phyloP scores from a whole-genome alignment of 1,140 invertebrate species.

The Nymphalis io region DNA sequence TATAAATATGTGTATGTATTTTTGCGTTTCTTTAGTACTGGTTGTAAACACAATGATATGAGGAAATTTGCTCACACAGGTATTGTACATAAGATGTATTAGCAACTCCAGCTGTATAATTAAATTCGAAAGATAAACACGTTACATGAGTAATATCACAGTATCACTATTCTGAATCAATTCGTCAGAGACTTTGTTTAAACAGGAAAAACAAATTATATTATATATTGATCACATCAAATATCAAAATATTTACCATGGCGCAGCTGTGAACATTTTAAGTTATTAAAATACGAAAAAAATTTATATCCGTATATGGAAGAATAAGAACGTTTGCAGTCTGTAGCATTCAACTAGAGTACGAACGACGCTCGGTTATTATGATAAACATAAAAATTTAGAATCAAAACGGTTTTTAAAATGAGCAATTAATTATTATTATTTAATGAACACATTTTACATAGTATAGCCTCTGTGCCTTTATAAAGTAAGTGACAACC shows the following conservation, averaged over 20 bases:
- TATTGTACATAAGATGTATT: background rate
- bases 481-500: no score
- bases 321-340: background rate
- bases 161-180: background rate
- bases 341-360: conserved; percentile 17
- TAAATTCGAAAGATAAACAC: conserved; percentile 20
- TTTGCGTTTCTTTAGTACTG: background rate
- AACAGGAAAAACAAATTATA: no score
- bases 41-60: background rate
- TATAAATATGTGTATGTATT: background rate
- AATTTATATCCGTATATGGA: no score
- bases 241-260: background rate
- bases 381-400: background rate
- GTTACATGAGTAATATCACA: conserved; percentile 3
- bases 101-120: background rate
- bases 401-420: background rate
- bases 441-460: conserved; percentile 2
- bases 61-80: background rate
- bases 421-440: background rate
- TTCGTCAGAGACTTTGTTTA: background rate
- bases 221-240: no score
- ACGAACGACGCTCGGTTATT: conserved; percentile 4
- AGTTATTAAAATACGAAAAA: no score
- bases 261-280: background rate
- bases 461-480: background rate